Percentiles rank a stretch among this genome's conserved stretches.
Evolutionary conservation across 2,113 vertebrate species (phyloP).

Genomic region (Cichladusa arquata): DNA sequence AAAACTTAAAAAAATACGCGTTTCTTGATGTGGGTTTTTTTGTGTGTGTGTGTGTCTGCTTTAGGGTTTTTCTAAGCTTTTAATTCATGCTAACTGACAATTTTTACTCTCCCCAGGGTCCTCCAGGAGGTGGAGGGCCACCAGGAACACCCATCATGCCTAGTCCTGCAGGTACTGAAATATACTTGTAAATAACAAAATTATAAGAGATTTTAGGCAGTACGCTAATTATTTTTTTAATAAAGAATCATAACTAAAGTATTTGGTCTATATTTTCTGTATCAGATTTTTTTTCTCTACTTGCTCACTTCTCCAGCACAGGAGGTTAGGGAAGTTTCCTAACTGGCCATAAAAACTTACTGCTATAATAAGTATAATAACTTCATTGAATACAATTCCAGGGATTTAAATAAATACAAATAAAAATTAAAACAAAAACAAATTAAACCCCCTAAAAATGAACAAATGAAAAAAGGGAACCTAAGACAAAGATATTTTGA

Average conservation of each 20-base stretch:
- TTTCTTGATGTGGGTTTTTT: not conserved
- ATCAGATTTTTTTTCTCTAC: not conserved
- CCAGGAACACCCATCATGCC: slow-evolving; percentile 99
- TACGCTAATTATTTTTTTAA: not conserved
- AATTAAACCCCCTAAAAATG: not conserved
- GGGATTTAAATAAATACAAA: not conserved
- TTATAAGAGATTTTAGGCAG: not conserved
- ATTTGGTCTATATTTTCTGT: not conserved
- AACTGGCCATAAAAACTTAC: not conserved
- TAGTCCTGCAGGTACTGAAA: slow-evolving; percentile 92
- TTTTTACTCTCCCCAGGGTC: slow-evolving; percentile 80
- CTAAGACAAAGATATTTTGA: not conserved
- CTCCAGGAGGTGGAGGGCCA: slow-evolving; percentile 93
- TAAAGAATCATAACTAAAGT: not conserved
- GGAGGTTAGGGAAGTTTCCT: not conserved
- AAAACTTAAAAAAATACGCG: not conserved
- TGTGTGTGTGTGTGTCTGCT: not conserved
- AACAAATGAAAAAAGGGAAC: not conserved
- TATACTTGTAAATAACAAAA: not conserved
- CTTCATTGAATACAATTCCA: not conserved
- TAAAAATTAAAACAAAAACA: not conserved
- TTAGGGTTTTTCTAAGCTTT: not conserved
- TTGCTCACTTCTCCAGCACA: not conserved
- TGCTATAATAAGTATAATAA: not conserved
- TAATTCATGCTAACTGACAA: not conserved